Evolutionary conservation across 2,888 invertebrate species (phyloP), one percentile per base, ranked within the genome.

Genomic region (Eulithis testata): DNA sequence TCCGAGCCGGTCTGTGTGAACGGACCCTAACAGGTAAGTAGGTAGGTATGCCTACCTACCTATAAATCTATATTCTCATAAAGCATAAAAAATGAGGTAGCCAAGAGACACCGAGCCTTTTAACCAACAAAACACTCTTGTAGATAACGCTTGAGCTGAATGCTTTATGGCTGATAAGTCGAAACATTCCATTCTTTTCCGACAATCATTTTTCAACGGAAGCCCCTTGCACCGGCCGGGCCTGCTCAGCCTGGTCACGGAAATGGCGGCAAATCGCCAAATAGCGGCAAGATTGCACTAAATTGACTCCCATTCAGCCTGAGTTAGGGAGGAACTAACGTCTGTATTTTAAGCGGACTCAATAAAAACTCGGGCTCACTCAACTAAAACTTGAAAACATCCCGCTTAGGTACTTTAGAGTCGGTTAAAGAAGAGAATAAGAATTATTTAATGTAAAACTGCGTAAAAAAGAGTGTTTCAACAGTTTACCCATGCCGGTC

Each of bases 231-330:
- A 63, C 62, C 59, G 52, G 60, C 51, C 54, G 61, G 60, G 51
- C 54, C 63, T 49, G 60, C 52, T 60, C 21, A 51, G 61, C 50
- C 58, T 63, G 21, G 21, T 21, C 69, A 66, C 73, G 53, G 62
- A 71, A 69, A 70, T 70, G 70, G 69, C 76, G 66, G 73, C 72
- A 72, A 74, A 75, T 76, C 67, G 71, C 71, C 72, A 72, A 74
- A 72, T 74, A 73, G 70, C 67, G 60, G 60, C 70, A 75, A 75
- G 74, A 76, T 73, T 73, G 72, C 72, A 69, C 70, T 69, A 74
- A 76, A 76, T 75, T 75, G 73, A 68, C 63, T 66, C 58, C 70
- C 60, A 76, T 75, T 76, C 72, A 69, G 60, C 51, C 49, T 36
- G 68, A 73, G 70, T 69, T 73, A 63, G 61, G 61, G 65, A 55